phyloP scores from a whole-genome alignment of 2,888 invertebrate genomes.

The Slavum lentiscoides region DNA sequence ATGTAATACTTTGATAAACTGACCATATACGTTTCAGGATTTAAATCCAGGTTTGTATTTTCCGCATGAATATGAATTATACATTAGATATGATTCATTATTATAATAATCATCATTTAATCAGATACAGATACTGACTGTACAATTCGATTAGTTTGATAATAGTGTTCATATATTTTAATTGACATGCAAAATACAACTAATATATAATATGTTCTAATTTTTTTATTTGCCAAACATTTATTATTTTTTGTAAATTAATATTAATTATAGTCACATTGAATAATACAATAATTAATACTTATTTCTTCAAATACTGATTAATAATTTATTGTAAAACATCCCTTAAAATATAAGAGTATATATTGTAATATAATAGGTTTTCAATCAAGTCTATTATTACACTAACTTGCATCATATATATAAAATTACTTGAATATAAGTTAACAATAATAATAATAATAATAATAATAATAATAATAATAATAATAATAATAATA shows the following conservation, averaged over 20 bases:
- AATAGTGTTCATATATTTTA: too few relatives aligned
- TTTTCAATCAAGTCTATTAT: background rate
- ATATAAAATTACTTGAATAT: background rate
- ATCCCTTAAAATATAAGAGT: background rate
- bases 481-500: too few relatives aligned
- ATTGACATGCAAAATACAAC: background rate
- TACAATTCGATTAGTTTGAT: too few relatives aligned
- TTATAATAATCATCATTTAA: too few relatives aligned
- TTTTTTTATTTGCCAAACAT: background rate
- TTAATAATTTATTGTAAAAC: slow-evolving; percentile 5
- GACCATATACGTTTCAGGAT: too few relatives aligned
- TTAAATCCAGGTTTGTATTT: too few relatives aligned
- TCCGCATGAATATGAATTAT: too few relatives aligned
- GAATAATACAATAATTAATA: slow-evolving; percentile 6
- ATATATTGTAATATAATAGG: background rate
- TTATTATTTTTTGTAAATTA: background rate
- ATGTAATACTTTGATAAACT: too few relatives aligned
- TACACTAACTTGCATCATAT: background rate
- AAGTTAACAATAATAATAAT: slow-evolving; percentile 10
- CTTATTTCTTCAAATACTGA: background rate
- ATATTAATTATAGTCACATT: background rate
- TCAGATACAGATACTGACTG: too few relatives aligned
- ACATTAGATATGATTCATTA: too few relatives aligned
- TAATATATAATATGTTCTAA: background rate
- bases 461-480: too few relatives aligned